These are phyloP conservation scores for Eupsilia transversa DNA, from an alignment of 2,888 invertebrate species.

Conservation along the genomic window DNA sequence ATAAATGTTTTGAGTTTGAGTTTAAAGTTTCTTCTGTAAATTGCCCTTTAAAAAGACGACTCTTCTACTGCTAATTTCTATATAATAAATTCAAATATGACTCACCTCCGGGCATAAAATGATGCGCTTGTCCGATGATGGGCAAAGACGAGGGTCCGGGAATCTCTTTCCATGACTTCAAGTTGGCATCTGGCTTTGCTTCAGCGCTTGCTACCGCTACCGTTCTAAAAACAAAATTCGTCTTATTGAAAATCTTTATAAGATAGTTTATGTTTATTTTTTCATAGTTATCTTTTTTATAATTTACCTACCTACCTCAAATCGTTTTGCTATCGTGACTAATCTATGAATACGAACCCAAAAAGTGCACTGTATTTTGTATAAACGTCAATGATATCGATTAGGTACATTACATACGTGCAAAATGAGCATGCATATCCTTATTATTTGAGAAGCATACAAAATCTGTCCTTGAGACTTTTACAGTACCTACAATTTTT, in stretches of 20 bases:
- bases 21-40: too few relatives aligned
- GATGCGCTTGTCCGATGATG: slow-evolving; percentile 79
- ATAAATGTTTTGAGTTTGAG: too few relatives aligned
- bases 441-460: neutral
- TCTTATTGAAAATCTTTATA: too few relatives aligned
- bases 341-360: too few relatives aligned
- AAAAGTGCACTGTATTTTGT: neutral
- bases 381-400: neutral
- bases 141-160: slow-evolving; percentile 86
- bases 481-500: neutral
- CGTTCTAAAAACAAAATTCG: slow-evolving; percentile 41
- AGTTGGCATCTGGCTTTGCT: slow-evolving; percentile 42
- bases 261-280: too few relatives aligned
- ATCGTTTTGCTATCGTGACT: neutral
- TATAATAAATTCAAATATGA: too few relatives aligned
- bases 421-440: neutral
- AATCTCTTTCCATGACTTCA: slow-evolving; percentile 79
- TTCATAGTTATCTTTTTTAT: too few relatives aligned
- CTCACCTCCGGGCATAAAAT: slow-evolving; percentile 78
- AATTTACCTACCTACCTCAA: too few relatives aligned
- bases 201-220: slow-evolving; percentile 39
- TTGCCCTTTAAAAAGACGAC: neutral
- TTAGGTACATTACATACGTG: neutral
- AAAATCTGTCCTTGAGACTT: neutral
- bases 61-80: neutral